Evolutionary conservation across 2,888 invertebrate genomes (phyloP), one percentile per base, ranked within the genome.

Genomic region (Prostheceraeus crozeri): DNA sequence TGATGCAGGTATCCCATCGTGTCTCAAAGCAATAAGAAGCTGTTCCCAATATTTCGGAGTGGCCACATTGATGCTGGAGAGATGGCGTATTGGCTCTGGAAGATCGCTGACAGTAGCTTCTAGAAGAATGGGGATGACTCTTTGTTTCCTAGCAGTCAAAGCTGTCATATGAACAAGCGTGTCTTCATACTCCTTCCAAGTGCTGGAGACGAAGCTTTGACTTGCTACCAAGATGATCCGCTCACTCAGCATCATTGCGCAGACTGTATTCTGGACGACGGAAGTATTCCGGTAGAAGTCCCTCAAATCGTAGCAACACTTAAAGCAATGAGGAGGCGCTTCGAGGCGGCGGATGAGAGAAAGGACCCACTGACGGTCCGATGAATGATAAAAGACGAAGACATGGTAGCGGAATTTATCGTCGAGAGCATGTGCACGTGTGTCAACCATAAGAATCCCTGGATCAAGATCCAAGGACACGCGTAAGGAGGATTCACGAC

Each of bases 231-330:
- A 62, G 3, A 71, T 67, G 1, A 71, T 66, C 3, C 70, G 63
- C 48, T 70, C 68, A 62, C 71, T 71, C 25, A 71, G 65, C 70
- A 71, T 71, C 3, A 69, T 67, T 0, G 70, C 67, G 62, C 70
- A 71, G 31, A 71, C 59, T 1, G 68, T 63, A 27, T 67, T 69
- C 63, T 71, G 70, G 10, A 67, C 46, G 11, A 31, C 45, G 30
- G 35, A 36, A 33, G 60, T 61, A 10, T 57, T 60, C 3, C 46
- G 46, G 51, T 64, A 61, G 57, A 63, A 66, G 59, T 67, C 65
- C 16, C 67, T 55, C 19, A 60, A 62, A 40, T 63, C 63, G 46
- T 64, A 65, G 57, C 67, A 68, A 57, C 69, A 69, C 25, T 65
- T 66, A 62, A 68, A 71, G 53, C 65, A 59, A 51, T 68, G 67